Evolutionary conservation across 2,888 invertebrate genomes (phyloP), one percentile per base, ranked within the genome.

Genomic region (Eupithecia subumbrata): DNA sequence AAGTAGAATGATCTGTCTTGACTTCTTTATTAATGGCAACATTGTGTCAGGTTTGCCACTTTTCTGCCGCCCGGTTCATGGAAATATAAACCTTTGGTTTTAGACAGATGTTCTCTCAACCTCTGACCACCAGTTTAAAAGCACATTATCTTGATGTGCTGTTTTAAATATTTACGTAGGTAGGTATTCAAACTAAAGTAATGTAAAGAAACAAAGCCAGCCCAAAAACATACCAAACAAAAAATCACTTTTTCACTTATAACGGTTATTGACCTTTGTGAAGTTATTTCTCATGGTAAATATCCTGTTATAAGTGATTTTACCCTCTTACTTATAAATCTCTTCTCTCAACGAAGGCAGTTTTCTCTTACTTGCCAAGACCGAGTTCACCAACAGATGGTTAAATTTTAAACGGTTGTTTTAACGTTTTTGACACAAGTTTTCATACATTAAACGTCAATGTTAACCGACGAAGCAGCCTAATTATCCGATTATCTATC

Each of bases 191-290:
- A 52, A 52, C 18, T 52, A n/a, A 56, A 60, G 22, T 14, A 1
- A 60, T 60, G 25, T 60, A 25, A 14, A 60, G 60, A 60, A 60
- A 60, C 25, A 25, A 60, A 60, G 60, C 25, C 60, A 60, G 60
- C 60, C 25, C 25, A 60, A 60, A 60, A 60, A 60, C 22, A 25
- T 25, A 60, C 56, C 56, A 60, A 60, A 60, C 56, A 60, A 60
- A 60, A 60, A 56, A 52, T 56, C 56, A 56, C 22, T 56, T 22
- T n/a, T 52, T 56, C 56, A 25, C 60, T 60, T 25, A 25, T 14
- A 60, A 60, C 22, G 12, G 60, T 5, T 60, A 25, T 56, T 12
- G n/a, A 56, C 22, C 22, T 22, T 22, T 0, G 22, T 56, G 4
- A 4, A n/a, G 22, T n/a, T 3, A 7, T 52, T 22, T 56, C n/a